A percentile compares a stretch with the other conserved stretches of the same genome.
These are phyloP conservation scores for Peromyscus californicus DNA, from an alignment of 2,113 vertebrate genomes.

Conservation along the genomic window DNA sequence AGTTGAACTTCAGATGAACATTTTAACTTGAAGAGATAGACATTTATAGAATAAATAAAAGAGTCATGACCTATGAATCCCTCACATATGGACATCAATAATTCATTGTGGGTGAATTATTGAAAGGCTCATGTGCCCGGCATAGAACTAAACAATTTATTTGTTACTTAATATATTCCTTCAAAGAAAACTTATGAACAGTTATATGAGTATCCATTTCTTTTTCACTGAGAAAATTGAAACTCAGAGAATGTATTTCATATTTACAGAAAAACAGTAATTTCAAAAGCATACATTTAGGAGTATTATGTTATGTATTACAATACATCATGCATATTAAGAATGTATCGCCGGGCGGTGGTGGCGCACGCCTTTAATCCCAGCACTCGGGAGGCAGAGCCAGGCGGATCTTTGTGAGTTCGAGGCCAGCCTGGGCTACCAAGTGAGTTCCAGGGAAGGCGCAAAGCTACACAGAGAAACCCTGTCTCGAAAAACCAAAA, in stretches of 20 bases:
- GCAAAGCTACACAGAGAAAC: too few species aligned
- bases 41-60: conserved; percentile 34
- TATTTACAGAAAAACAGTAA: background rate
- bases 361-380: too few species aligned
- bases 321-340: background rate
- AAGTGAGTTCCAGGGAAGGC: too few species aligned
- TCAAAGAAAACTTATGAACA: conserved; percentile 7
- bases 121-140: background rate
- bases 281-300: conserved; percentile 5
- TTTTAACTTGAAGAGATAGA: background rate
- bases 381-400: too few species aligned
- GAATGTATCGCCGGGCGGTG: too few species aligned
- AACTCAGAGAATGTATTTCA: background rate
- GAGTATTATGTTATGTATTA: background rate
- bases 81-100: background rate
- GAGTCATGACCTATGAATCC: background rate
- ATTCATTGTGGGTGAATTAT: background rate
- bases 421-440: too few species aligned
- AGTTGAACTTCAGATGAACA: background rate
- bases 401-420: too few species aligned
- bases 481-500: too few species aligned
- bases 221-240: conserved; percentile 11
- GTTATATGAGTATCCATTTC: background rate
- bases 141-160: conserved; percentile 23
- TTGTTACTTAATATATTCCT: background rate